These are phyloP conservation scores for Emydoidea blandingii DNA, from an alignment of 2,797 vertebrate genomes.

Conservation along the genomic window DNA sequence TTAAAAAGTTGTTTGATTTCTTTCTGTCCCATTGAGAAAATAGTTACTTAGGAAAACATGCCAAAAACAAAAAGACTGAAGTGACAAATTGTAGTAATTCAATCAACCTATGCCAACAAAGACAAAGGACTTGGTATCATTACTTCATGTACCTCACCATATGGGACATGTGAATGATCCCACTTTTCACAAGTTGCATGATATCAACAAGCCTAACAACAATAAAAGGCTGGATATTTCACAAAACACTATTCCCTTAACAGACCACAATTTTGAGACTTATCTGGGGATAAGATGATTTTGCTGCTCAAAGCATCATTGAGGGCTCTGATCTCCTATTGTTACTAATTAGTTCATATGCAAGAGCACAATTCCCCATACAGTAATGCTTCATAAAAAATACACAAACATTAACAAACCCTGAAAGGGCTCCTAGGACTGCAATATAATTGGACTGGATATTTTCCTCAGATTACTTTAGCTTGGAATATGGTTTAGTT, in stretches of 20 bases:
- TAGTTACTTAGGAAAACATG: neutral
- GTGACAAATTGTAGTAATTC: neutral
- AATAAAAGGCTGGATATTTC: neutral
- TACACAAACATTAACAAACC: neutral
- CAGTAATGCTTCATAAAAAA: neutral
- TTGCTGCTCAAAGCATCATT: neutral
- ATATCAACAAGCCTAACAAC: neutral
- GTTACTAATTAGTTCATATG: neutral
- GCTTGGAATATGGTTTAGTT: neutral
- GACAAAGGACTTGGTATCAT: neutral
- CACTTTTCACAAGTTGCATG: neutral
- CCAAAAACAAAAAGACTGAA: neutral
- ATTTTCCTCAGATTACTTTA: neutral
- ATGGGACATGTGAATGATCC: neutral
- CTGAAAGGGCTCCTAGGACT: neutral
- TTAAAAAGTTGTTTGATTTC: neutral
- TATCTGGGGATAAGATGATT: neutral
- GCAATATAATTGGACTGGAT: neutral
- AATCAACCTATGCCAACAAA: neutral
- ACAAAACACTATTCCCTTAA: neutral
- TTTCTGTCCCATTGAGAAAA: neutral
- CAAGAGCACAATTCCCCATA: too few relatives aligned
- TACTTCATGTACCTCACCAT: neutral
- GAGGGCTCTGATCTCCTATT: neutral
- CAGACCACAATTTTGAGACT: neutral